These are phyloP conservation scores for Xestia ashworthii DNA, from an alignment of 2,888 invertebrate genomes.

Conservation along the genomic window DNA sequence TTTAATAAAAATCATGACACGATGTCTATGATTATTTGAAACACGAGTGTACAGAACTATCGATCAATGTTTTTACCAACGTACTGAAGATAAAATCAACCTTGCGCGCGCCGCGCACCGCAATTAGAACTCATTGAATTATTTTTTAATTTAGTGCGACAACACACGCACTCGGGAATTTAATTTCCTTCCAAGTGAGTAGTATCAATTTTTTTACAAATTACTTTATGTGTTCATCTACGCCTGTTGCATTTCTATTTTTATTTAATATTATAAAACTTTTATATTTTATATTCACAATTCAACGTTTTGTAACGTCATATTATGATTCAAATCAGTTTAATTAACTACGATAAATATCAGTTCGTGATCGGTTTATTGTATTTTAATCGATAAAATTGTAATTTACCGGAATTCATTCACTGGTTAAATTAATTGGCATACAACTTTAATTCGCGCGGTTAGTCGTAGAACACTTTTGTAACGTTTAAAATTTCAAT, in stretches of 20 bases:
- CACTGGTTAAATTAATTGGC: slow-evolving; percentile 37
- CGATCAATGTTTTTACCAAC: slow-evolving; percentile 73
- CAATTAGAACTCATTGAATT: slow-evolving; percentile 76
- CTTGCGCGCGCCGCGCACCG: slow-evolving; percentile 65
- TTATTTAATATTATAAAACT: slow-evolving; percentile 19
- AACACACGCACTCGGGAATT: slow-evolving; percentile 72
- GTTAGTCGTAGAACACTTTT: background rate
- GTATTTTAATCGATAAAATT: slow-evolving; percentile 45
- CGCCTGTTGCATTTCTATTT: slow-evolving; percentile 51
- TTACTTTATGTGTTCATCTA: slow-evolving; percentile 52
- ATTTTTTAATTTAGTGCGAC: slow-evolving; percentile 79
- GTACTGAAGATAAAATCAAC: slow-evolving; percentile 75
- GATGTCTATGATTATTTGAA: slow-evolving; percentile 68
- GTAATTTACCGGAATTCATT: slow-evolving; percentile 35
- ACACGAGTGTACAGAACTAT: slow-evolving; percentile 71
- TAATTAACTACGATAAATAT: slow-evolving; percentile 30
- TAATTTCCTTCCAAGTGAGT: slow-evolving; percentile 70
- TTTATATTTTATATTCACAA: slow-evolving; percentile 22
- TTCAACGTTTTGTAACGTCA: slow-evolving; percentile 6
- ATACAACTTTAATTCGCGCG: slow-evolving; percentile 8
- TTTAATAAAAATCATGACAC: slow-evolving; percentile 51
- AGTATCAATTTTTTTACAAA: slow-evolving; percentile 53
- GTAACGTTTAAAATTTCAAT: background rate
- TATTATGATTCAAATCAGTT: slow-evolving; percentile 14
- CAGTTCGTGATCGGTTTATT: slow-evolving; percentile 14